Percentiles rank a stretch among this genome's conserved stretches.
Evolutionary conservation across 2,888 invertebrate genomes (phyloP).

Genomic region (Drosophila siamana): DNA sequence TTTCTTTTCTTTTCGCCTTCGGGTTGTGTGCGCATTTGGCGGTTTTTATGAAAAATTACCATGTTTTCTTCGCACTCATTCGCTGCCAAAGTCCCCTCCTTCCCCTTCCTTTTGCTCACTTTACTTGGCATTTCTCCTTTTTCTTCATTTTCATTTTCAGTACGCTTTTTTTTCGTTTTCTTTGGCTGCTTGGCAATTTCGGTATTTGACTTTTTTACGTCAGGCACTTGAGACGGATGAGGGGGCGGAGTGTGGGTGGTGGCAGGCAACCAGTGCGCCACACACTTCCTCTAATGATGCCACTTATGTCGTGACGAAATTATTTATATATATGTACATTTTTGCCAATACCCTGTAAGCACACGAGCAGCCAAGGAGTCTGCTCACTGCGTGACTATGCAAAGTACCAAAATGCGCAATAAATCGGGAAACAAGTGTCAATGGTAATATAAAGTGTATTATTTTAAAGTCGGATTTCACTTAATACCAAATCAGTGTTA

Average conservation of each 20-base stretch:
- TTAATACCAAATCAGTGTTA: too few species aligned
- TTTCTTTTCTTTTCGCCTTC: conserved; percentile 47
- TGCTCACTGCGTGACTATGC: neutral
- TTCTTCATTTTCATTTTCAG: conserved; percentile 25
- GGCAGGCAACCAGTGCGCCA: conserved; percentile 60
- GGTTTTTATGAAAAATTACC: conserved; percentile 81
- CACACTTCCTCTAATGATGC: conserved; percentile 77
- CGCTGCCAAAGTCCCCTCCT: conserved; percentile 35
- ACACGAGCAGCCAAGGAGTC: neutral
- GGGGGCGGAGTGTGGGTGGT: conserved; percentile 25
- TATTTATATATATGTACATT: conserved; percentile 67
- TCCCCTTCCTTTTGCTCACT: conserved; percentile 18
- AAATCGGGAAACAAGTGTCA: too few species aligned
- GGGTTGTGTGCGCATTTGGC: conserved; percentile 81
- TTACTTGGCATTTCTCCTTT: conserved; percentile 53
- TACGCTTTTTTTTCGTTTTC: conserved; percentile 15
- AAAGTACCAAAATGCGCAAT: too few species aligned
- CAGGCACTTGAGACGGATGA: conserved; percentile 72
- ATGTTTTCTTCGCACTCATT: conserved; percentile 80
- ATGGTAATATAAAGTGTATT: too few species aligned
- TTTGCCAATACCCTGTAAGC: conserved; percentile 46
- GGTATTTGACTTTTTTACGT: conserved; percentile 77
- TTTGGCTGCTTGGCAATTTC: conserved; percentile 68
- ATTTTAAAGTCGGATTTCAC: too few species aligned
- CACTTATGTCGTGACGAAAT: conserved; percentile 82